phyloP scores from a whole-genome alignment of 2,888 invertebrate genomes.

The Orchesellides sinensis region DNA sequence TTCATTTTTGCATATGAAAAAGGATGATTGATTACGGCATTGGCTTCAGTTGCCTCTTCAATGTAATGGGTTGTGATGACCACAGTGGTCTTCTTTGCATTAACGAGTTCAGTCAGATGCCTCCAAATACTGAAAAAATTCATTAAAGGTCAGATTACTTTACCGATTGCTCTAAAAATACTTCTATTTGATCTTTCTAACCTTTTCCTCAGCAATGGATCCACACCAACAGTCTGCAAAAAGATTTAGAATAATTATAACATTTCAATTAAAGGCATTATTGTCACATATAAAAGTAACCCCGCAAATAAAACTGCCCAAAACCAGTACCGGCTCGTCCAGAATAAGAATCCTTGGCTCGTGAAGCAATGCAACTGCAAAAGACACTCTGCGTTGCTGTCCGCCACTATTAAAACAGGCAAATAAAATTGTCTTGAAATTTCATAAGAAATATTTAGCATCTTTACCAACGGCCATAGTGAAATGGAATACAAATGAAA shows the following conservation, averaged over 20 bases:
- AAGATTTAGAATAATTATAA: no score
- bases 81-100: constrained; percentile 93
- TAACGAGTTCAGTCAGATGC: constrained; percentile 92
- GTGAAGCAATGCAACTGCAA: constrained; percentile 94
- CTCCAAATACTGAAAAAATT: constrained; percentile 87
- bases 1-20: neutral
- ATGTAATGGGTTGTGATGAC: constrained; percentile 98
- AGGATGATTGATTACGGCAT: constrained; percentile 81
- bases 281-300: no score
- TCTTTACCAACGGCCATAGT: neutral
- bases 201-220: constrained; percentile 92
- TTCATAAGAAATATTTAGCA: no score
- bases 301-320: no score
- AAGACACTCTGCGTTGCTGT: constrained; percentile 93
- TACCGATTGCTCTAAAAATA: neutral
- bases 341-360: constrained; percentile 94
- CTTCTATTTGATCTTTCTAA: constrained; percentile 76
- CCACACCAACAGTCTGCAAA: constrained; percentile 88
- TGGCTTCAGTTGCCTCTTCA: constrained; percentile 94
- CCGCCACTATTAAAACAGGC: constrained; percentile 83
- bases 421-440: neutral
- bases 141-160: neutral
- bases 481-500: constrained; percentile 1
- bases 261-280: no score
- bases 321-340: constrained; percentile 84